phyloP scores from a whole-genome alignment of 2,888 invertebrate genomes.

The Protodeltote pygarga region DNA sequence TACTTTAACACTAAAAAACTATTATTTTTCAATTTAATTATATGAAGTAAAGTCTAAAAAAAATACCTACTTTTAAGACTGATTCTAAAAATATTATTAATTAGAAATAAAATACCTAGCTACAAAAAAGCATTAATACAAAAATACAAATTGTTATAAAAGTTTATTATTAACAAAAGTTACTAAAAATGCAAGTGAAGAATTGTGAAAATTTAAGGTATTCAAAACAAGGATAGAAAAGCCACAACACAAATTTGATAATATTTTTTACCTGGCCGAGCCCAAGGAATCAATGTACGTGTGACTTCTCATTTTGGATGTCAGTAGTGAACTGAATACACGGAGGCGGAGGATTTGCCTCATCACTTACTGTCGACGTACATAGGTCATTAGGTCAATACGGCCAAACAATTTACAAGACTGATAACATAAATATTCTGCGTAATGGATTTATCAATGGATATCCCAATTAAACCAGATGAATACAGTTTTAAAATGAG shows the following conservation, averaged over 20 bases:
- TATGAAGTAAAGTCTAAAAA: background rate
- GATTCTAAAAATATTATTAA: background rate
- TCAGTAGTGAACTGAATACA: conserved; percentile 79
- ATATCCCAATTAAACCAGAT: conserved; percentile 36
- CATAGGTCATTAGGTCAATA: conserved; percentile 79
- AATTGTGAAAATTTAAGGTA: conserved; percentile 15
- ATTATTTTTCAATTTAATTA: too few species aligned
- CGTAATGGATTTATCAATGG: too few species aligned
- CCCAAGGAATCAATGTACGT: conserved; percentile 81
- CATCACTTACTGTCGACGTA: conserved; percentile 84
- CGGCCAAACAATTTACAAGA: conserved; percentile 46
- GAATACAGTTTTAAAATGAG: conserved; percentile 26
- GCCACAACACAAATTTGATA: conserved; percentile 53
- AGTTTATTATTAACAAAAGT: too few species aligned
- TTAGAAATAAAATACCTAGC: background rate
- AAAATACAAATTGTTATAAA: too few species aligned
- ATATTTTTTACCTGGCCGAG: conserved; percentile 79
- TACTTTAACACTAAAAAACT: too few species aligned
- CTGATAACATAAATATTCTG: conserved; percentile 36
- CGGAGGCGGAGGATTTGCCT: conserved; percentile 79
- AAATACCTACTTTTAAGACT: too few species aligned
- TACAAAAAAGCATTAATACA: too few species aligned
- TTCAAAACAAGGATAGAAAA: conserved; percentile 28
- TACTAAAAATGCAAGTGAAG: background rate
- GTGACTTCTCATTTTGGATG: conserved; percentile 84